Conservation (phyloP, 2,113 vertebrate genomes). For the Coreoperca whiteheadi region DNA sequence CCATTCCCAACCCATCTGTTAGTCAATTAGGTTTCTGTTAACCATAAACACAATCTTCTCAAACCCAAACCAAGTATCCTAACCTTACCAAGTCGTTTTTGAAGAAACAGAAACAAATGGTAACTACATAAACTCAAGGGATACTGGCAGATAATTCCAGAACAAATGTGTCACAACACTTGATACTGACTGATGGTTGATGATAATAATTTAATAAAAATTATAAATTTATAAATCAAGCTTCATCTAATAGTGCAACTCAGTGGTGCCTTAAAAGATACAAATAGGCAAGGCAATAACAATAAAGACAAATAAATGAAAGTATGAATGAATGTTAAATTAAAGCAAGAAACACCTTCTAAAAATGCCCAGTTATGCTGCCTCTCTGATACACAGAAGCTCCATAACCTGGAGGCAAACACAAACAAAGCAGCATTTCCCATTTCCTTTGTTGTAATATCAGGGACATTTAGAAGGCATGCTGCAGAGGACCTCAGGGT, state of each 20-base stretch:
- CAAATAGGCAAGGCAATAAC: not conserved
- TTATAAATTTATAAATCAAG: not conserved
- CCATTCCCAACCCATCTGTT: too few species aligned
- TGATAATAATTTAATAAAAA: not conserved
- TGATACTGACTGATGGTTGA: not conserved
- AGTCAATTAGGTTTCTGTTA: too few species aligned
- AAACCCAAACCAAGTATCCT: not conserved
- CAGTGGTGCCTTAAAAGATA: not conserved
- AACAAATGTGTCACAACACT: not conserved
- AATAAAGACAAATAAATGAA: not conserved
- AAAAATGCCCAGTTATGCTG: conserved; percentile 4
- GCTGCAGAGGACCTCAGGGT: conserved; percentile 42
- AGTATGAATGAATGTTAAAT: not conserved
- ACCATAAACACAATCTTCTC: not conserved
- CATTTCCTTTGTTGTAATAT: conserved; percentile 60
- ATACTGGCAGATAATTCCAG: not conserved
- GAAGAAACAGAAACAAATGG: not conserved
- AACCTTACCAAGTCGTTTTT: too few species aligned
- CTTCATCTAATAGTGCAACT: not conserved
- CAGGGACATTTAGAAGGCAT: conserved; percentile 46
- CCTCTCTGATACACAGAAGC: conserved; percentile 5
- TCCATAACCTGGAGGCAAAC: conserved; percentile 26
- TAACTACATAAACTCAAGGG: not conserved
- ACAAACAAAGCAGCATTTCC: conserved; percentile 56
- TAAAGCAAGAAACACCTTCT: conserved; percentile 18